phyloP scores from a whole-genome alignment of 2,888 invertebrate genomes.

The Tillus elongatus region DNA sequence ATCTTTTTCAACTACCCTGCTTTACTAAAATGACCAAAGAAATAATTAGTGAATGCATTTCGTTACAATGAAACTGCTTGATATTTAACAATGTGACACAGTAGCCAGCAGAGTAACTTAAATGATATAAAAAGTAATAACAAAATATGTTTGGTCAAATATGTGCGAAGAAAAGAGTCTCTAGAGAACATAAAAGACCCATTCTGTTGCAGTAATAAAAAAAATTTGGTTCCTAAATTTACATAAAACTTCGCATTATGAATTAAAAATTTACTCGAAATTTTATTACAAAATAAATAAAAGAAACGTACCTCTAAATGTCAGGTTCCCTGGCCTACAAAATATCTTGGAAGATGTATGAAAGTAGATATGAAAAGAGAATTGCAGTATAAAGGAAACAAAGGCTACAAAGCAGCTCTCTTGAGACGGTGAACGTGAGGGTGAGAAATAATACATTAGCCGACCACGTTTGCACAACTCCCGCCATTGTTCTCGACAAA shows the following conservation, averaged over 20 bases:
- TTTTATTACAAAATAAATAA: slow-evolving; percentile 36
- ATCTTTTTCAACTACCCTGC: no score
- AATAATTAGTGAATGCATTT: no score
- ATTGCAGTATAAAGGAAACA: slow-evolving; percentile 39
- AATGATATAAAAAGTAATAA: no score
- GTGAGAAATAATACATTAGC: slow-evolving; percentile 32
- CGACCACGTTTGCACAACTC: slow-evolving; percentile 4
- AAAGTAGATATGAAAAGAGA: slow-evolving; percentile 39
- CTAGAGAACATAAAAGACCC: no score
- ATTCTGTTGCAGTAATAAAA: no score
- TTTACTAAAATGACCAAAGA: no score
- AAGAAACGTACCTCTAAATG: slow-evolving; percentile 33
- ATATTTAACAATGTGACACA: no score
- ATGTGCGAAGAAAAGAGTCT: no score
- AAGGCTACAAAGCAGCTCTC: slow-evolving; percentile 32
- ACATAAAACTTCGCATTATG: slow-evolving; percentile 12
- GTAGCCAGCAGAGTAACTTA: no score
- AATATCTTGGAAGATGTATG: slow-evolving; percentile 37
- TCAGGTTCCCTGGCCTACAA: slow-evolving; percentile 34
- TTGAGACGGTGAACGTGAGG: slow-evolving; percentile 31
- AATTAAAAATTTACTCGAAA: slow-evolving; percentile 34
- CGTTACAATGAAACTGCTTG: no score
- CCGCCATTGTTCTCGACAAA: neutral
- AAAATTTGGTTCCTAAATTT: no score
- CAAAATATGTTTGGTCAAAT: no score